Evolutionary conservation across 2,797 vertebrate genomes (phyloP), one percentile per base, ranked within the genome.

Genomic region (Hippocampus kuda): DNA sequence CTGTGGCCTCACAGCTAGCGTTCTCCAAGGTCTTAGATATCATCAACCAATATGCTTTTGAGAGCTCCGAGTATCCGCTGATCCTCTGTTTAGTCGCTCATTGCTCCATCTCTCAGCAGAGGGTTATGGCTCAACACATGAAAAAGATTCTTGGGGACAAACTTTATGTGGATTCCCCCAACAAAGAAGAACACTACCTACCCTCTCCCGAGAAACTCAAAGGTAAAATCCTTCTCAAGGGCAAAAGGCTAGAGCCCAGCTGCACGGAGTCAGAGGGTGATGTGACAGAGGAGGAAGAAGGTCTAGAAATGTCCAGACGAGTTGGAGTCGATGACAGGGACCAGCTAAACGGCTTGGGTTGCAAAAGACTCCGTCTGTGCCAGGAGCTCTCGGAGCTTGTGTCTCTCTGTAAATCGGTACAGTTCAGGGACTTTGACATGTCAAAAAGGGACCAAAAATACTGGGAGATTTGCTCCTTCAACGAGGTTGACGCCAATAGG

Each of bases 391-490:
- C 95, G 0, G 94, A 95, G 74, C 87, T 94, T 64, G 92, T 96
- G 18, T 93, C 91, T 73, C 88, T 95, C 66, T 95, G 94, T 83
- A 94, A 93, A 79, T 91, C 93, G 0, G 79, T 94, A 24, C 92
- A 93, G 68, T 97, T 96, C 77, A 91, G 88, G 79, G 93, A 94
- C 80, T 96, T 96, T 10, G 93, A 95, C 67, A 85, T 83, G 44
- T 94, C 93, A 0, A 94, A 91, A 71, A 90, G 91, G 1, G 88
- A 92, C 49, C 95, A 95, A 53, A 94, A 85, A 75, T 90, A 92
- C 79, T 97, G 95, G 95, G 93, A 96, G 82, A 90, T 95, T 46
- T 95, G 93, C 72, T 97, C 95, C 56, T 94, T 95, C 75, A 94
- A 94, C n/a, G 95, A 97, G 81, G 93, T 94, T 27, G 92, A 94